Evolutionary conservation across 2,113 vertebrate species (phyloP).

Genomic region (Lagopus muta): DNA sequence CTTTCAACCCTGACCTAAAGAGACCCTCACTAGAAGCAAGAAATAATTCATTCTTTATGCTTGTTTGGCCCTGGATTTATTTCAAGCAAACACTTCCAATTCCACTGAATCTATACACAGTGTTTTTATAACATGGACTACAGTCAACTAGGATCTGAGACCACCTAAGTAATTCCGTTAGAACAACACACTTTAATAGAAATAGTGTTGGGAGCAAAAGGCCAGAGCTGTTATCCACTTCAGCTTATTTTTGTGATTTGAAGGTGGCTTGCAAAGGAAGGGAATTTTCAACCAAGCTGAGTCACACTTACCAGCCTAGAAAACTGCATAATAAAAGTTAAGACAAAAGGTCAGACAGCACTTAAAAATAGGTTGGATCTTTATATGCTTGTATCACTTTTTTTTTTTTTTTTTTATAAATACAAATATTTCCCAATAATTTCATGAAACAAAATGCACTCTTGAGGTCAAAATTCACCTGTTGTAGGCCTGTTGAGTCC

Average conservation of each 20-base stretch:
- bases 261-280: conserved; percentile 22
- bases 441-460: neutral
- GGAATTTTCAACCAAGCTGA: neutral
- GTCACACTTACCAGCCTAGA: conserved; percentile 10
- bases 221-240: conserved; percentile 51
- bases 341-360: neutral
- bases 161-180: conserved; percentile 64
- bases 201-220: conserved; percentile 47
- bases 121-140: conserved; percentile 49
- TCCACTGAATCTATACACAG: conserved; percentile 46
- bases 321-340: conserved; percentile 19
- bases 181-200: conserved; percentile 33
- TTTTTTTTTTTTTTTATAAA: neutral
- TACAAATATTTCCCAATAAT: neutral
- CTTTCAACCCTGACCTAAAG: conserved; percentile 62
- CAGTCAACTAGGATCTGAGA: conserved; percentile 42
- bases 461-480: neutral
- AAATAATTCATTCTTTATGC: conserved; percentile 76
- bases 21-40: conserved; percentile 71
- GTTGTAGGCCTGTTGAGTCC: neutral
- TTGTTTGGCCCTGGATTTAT: conserved; percentile 47
- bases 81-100: conserved; percentile 62
- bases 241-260: conserved; percentile 14
- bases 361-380: neutral
- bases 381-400: neutral